Conservation (phyloP, 2,797 vertebrate species). For the Enteromius paludinosus region DNA sequence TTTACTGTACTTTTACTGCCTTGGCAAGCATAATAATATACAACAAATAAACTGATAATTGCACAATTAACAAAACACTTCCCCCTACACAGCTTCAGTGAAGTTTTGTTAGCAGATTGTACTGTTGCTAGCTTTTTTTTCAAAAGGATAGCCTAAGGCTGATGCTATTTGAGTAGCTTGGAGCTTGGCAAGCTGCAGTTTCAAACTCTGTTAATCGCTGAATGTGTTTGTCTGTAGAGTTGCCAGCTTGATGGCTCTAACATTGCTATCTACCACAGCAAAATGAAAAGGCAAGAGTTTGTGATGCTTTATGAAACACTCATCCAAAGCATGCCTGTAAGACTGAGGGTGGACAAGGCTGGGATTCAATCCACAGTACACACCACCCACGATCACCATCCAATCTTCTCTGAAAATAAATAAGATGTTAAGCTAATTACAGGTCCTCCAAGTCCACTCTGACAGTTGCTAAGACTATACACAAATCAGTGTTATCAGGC, state of each 20-base stretch:
- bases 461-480: slow-evolving; percentile 54
- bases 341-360: slow-evolving; percentile 41
- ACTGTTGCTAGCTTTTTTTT: slow-evolving; percentile 18
- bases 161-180: slow-evolving; percentile 32
- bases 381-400: slow-evolving; percentile 46
- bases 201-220: slow-evolving; percentile 38
- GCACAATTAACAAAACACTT: neutral
- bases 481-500: slow-evolving; percentile 51
- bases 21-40: neutral
- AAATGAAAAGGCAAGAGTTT: slow-evolving; percentile 41
- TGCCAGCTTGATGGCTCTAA: slow-evolving; percentile 40
- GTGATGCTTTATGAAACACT: slow-evolving; percentile 32
- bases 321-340: slow-evolving; percentile 13
- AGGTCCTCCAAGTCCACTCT: slow-evolving; percentile 46
- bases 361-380: slow-evolving; percentile 37
- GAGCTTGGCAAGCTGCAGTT: slow-evolving; percentile 35
- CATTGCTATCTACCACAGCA: slow-evolving; percentile 19
- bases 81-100: neutral
- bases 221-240: slow-evolving; percentile 28
- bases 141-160: slow-evolving; percentile 22
- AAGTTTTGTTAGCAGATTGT: slow-evolving; percentile 29
- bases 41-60: neutral
- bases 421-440: slow-evolving; percentile 60
- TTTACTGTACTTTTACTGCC: neutral
- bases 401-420: slow-evolving; percentile 41